These are phyloP conservation scores for Centropus unirufus DNA, from an alignment of 2,113 vertebrate species.

Conservation along the genomic window DNA sequence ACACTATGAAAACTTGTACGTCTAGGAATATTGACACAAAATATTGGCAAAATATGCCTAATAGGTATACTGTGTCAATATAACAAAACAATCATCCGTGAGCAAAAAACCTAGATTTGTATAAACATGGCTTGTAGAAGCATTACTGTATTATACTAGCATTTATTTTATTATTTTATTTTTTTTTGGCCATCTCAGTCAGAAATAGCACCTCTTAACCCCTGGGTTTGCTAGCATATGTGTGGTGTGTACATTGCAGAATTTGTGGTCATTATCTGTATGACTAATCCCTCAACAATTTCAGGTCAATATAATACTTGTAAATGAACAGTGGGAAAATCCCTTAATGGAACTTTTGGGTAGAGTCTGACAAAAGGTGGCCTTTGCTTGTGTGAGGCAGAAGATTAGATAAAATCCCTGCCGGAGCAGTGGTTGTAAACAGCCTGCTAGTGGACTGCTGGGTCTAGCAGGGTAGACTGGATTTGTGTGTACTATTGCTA, in stretches of 20 bases:
- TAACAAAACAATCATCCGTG: neutral
- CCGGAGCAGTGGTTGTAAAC: accelerated
- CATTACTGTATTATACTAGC: neutral
- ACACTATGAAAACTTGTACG: neutral
- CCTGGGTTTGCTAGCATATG: neutral
- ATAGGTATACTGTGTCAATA: neutral
- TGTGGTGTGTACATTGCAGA: accelerated
- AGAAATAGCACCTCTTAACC: neutral
- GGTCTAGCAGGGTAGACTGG: neutral
- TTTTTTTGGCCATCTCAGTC: neutral
- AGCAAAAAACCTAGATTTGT: neutral
- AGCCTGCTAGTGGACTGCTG: neutral
- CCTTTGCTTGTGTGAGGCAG: neutral
- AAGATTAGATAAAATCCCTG: neutral
- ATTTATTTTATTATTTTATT: no score
- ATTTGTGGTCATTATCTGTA: neutral
- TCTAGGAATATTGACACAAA: conserved; percentile 17
- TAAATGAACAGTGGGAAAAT: neutral
- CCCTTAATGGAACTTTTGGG: neutral
- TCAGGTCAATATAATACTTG: neutral
- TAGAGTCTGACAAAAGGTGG: neutral
- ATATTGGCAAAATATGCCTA: conserved; percentile 31
- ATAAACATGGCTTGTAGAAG: neutral
- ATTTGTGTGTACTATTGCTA: accelerated
- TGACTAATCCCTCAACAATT: neutral